Conservation (phyloP, 2,797 vertebrate species). For the Spondyliosoma cantharus region DNA sequence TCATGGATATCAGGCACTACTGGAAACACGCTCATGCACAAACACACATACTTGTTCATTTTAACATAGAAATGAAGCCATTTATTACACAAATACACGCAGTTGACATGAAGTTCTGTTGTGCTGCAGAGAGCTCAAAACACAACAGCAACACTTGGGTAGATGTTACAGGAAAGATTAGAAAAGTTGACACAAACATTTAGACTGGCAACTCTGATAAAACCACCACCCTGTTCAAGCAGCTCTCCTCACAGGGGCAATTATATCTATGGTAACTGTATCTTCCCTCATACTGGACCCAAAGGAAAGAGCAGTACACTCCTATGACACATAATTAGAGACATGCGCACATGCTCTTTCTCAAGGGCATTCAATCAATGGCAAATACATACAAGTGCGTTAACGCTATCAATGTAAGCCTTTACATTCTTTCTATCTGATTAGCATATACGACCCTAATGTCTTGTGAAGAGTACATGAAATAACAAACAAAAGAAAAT, state of each 20-base stretch:
- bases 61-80: not conserved
- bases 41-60: not conserved
- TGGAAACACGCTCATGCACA: constrained; percentile 2
- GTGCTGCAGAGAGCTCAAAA: not conserved
- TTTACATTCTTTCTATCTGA: constrained; percentile 45
- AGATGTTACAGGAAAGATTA: not conserved
- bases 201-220: not conserved
- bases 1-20: not conserved
- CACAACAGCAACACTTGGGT: not conserved
- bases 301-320: constrained; percentile 57
- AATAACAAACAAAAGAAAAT: constrained; percentile 15
- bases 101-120: not conserved
- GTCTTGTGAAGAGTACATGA: constrained; percentile 4
- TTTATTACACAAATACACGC: not conserved
- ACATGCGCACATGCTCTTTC: constrained; percentile 50
- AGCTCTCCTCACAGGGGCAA: constrained; percentile 55
- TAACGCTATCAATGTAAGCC: constrained; percentile 37
- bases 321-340: constrained; percentile 64
- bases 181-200: not conserved
- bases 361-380: constrained; percentile 60
- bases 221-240: constrained; percentile 10
- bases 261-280: constrained; percentile 64
- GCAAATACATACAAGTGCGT: constrained; percentile 50
- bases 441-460: constrained; percentile 1
- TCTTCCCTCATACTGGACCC: constrained; percentile 48